Evolutionary conservation across 2,888 invertebrate species (phyloP), one percentile per base, ranked within the genome.

Genomic region (Hemithea aestivaria): DNA sequence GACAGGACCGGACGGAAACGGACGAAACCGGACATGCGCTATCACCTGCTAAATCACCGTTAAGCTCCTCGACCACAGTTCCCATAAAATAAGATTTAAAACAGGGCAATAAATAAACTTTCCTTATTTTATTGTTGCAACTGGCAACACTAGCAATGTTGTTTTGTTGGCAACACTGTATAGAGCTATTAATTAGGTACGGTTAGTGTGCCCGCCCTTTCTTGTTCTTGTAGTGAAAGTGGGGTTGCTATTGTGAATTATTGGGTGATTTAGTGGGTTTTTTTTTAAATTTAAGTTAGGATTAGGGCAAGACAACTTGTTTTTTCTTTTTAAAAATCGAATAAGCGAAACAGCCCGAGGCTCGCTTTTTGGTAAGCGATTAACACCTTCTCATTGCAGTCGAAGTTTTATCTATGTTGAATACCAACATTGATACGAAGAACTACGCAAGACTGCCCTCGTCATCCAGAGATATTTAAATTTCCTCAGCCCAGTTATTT

Each of bases 51-150:
- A 72, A 75, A 68, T 68, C 62, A 62, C 70, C 68, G 68, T 70
- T 79, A 77, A 80, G 74, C 74, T 64, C 53, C 60, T 49, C 66
- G 52, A 80, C 83, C 83, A 56, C 83, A 82, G 77, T 85, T 85
- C 85, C 85, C 85, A 87, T 87, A 87, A 84, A 85, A 84, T 81
- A 75, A 80, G 81, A 84, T 84, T 75, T 74, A 72, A 69, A 73
- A 71, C 73, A 61, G 57, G 70, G 29, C 58, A 59, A 73, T 74
- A 75, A 74, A 75, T 74, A 69, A 66, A 62, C 56, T 68, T 64
- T 64, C 60, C 51, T 64, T 65, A 65, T 22, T 31, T 23, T 11
- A 30, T 40, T 40, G 40, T 40, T 40, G n/a, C n/a, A n/a, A n/a
- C n/a, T n/a, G 34, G 30, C 40, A 27, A 30, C 34, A 39, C 23